Evolutionary conservation across 2,113 vertebrate species (phyloP), one percentile per base, ranked within the genome.

Genomic region (Phrynocephalus versicolor): DNA sequence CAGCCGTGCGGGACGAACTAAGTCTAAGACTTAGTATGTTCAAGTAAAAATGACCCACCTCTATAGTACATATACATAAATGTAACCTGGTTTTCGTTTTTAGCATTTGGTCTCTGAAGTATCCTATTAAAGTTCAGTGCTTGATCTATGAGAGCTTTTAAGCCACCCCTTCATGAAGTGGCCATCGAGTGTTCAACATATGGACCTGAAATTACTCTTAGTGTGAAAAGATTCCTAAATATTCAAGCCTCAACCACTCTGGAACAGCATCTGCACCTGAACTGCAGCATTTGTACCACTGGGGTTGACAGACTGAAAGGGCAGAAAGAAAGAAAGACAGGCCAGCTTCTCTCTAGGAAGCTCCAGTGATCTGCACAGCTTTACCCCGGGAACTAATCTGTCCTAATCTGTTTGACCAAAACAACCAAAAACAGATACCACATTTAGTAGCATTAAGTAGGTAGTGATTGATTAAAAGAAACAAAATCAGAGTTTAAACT

Each of bases 401-500:
- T n/a, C 35, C 72, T 35, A 74, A 60, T 76, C 72, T 77, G 35
- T 45, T 81, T 82, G 72, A 77, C 64, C 67, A 76, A 76, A 87
- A 82, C 85, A 87, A 80, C 75, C 67, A 82, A 87, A 87, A 76
- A 57, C 79, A 77, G 79, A 70, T 62, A 77, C 62, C 37, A 75
- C n/a, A 65, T 83, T 72, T 76, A 72, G 74, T 33, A 65, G 75
- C 65, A 79, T 72, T 82, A 83, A 83, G 73, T 64, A 72, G 74
- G 39, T 78, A 83, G 65, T 71, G 65, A 60, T 51, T 79, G 86
- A 87, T 83, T 79, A 78, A 73, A 87, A 87, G 74, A 83, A 87
- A 79, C 86, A 83, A 87, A 86, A 86, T 86, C 58, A 81, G 79
- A 82, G 33, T 37, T 39, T 78, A 83, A 73, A 79, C 55, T 77